Percentiles rank a stretch among this genome's conserved stretches.
Conservation (phyloP, 2,797 vertebrate genomes). For the Pempheris klunzingeri region DNA sequence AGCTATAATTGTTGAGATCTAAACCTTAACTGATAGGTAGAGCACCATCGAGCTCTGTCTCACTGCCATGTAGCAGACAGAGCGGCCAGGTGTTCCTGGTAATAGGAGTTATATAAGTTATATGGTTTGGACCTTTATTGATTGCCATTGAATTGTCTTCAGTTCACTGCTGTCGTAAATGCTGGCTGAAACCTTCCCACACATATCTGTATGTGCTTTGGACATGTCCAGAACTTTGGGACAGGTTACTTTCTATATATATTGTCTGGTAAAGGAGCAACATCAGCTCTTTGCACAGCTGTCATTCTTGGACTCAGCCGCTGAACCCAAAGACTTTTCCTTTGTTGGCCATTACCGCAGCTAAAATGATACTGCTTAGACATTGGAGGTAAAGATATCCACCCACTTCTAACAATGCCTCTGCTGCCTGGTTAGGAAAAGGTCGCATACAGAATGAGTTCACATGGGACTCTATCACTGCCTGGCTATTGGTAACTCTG, state of each 20-base stretch:
- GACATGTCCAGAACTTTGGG: neutral
- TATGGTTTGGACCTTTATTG: too few species aligned
- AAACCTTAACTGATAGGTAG: neutral
- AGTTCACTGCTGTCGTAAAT: neutral
- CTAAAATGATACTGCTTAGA: slow-evolving; percentile 3
- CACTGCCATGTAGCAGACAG: neutral
- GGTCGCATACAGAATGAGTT: neutral
- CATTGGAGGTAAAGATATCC: neutral
- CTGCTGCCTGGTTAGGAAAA: slow-evolving; percentile 6
- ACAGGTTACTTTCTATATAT: neutral
- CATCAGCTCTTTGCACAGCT: slow-evolving; percentile 4
- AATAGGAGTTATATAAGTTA: too few species aligned
- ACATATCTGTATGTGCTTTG: neutral
- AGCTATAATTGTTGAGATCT: neutral
- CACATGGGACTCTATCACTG: neutral
- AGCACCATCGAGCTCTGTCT: neutral
- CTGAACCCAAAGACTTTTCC: slow-evolving; percentile 8
- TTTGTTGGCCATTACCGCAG: slow-evolving; percentile 2
- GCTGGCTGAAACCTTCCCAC: neutral
- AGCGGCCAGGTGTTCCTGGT: too few species aligned
- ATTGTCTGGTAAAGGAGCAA: neutral
- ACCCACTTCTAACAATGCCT: neutral
- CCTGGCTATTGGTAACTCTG: neutral
- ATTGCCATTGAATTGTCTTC: too few species aligned
- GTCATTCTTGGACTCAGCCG: neutral